Evolutionary conservation across 1,140 invertebrate genomes (phyloP), one percentile per base, ranked within the genome.

Genomic region (Zaprionus nigranus): DNA sequence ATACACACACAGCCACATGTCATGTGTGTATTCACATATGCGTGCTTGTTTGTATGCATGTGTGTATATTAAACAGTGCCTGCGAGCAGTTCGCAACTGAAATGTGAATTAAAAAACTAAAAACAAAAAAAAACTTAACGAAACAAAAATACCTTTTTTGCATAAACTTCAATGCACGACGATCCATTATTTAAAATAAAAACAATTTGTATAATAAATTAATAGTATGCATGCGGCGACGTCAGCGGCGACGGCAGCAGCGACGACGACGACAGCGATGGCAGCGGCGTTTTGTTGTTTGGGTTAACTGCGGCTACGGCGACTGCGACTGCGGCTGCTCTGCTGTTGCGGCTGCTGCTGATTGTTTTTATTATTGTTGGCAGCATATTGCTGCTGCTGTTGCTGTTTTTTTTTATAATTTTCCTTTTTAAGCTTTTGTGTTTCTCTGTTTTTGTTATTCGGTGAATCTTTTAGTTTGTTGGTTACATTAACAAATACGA

Each of bases 181-280:
- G 91, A 92, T 92, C 91, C 91, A 92, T 92, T 92, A 91, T 92
- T 92, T 60, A 92, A 92, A 91, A 81, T 82, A 91, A 92, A 92
- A 92, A 88, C 81, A 79, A 82, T 85, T 87, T 88, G 59, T 85
- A 70, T 85, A 90, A 85, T 79, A 92, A 92, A 90, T 92, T 85
- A 91, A 92, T 88, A 81, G 78, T 92, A 81, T 82, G 79, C 90
- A 91, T 90, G 90, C 84, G 85, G 69, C 83, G 78, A 68, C 81
- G 76, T 62, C 79, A 72, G 43, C 75, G 75, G 60, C 78, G 59
- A 53, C 75, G 57, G 49, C 78, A 49, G 34, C 73, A 38, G 51
- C 82, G 75, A 59, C 77, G 66, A 56, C 71, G 53, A 43, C 40
- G 40, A 59, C 75, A 66, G 63, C 71, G 53, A 43, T n/a, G 40